These are phyloP conservation scores for Cranoglanis bouderius DNA, from an alignment of 2,113 vertebrate genomes.

Conservation along the genomic window DNA sequence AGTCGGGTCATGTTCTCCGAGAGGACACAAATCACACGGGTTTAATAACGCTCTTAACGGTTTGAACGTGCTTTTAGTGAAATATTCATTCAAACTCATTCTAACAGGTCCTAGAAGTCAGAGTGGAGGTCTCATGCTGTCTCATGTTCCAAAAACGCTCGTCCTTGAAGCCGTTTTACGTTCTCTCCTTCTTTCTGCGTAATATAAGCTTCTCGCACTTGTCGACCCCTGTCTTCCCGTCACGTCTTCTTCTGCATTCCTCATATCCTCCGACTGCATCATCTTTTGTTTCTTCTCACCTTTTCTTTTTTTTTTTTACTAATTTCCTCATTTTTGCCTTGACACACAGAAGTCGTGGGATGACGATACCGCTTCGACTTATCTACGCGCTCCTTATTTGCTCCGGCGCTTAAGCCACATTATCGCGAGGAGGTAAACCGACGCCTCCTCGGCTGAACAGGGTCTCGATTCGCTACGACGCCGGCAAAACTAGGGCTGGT, in stretches of 20 bases:
- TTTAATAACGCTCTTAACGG: background rate
- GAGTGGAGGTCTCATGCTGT: background rate
- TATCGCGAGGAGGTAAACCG: background rate
- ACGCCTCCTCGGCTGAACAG: background rate
- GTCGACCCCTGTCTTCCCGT: background rate
- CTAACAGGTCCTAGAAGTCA: background rate
- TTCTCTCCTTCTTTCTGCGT: background rate
- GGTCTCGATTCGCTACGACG: no score
- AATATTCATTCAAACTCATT: no score
- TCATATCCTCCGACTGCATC: background rate
- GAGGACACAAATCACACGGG: background rate
- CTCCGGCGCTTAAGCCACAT: background rate
- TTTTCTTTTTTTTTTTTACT: background rate
- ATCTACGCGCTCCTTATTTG: background rate
- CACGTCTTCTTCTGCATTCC: background rate
- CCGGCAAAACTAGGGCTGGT: no score
- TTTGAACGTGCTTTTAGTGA: background rate
- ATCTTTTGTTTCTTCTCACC: no score
- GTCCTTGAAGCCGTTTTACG: background rate
- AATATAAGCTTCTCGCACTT: background rate
- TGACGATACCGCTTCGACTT: constrained; percentile 20
- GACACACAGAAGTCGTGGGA: constrained; percentile 21
- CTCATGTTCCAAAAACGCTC: background rate
- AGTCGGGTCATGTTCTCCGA: background rate
- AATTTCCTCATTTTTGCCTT: background rate